phyloP scores from a whole-genome alignment of 2,113 vertebrate genomes.

The Asarcornis scutulata region DNA sequence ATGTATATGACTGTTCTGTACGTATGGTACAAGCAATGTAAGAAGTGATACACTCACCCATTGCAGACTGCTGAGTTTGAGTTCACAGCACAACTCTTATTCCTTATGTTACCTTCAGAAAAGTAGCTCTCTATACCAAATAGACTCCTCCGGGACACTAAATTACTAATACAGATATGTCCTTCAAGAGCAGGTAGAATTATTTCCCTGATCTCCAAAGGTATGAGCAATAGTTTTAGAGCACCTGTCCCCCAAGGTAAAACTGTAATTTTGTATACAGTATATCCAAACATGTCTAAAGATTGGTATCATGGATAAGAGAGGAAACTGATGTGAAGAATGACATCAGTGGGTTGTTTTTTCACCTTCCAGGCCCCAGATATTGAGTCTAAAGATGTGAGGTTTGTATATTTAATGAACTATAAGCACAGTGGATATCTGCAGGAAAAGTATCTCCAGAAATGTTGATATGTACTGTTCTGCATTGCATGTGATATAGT shows the following conservation, averaged over 20 bases:
- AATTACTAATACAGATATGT: neutral
- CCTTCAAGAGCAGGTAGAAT: neutral
- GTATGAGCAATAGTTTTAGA: neutral
- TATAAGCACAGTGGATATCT: neutral
- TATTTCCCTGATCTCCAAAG: neutral
- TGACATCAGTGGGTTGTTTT: accelerated
- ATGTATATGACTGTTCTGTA: neutral
- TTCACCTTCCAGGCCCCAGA: neutral
- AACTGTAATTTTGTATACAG: neutral
- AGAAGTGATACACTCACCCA: neutral
- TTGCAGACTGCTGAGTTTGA: neutral
- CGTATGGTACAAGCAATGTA: neutral
- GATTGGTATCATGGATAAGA: neutral
- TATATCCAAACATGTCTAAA: neutral
- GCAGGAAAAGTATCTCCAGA: neutral
- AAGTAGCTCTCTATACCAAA: neutral
- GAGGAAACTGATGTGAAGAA: neutral
- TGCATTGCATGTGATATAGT: neutral
- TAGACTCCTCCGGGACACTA: neutral
- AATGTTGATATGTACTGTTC: neutral
- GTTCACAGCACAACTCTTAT: neutral
- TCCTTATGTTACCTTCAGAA: neutral
- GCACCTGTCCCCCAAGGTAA: neutral
- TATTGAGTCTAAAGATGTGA: neutral
- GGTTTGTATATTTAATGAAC: neutral